Evolutionary conservation across 1,140 invertebrate species (phyloP).

Genomic region (Drosophila orena): DNA sequence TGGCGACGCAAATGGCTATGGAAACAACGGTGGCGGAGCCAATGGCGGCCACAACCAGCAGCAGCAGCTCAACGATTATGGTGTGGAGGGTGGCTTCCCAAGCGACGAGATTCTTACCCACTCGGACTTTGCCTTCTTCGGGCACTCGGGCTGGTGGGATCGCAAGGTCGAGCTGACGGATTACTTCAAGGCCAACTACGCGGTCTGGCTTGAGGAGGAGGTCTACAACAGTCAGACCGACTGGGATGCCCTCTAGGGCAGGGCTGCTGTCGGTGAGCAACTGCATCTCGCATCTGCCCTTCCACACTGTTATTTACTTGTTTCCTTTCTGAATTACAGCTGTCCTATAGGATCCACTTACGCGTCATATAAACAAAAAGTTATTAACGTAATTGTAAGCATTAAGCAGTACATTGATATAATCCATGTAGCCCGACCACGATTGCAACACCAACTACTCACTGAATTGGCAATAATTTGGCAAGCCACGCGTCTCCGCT

Average conservation of each 20-base stretch:
- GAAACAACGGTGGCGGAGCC: conserved; percentile 54
- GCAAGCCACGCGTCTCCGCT: conserved; percentile 33
- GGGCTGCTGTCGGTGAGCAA: conserved; percentile 13
- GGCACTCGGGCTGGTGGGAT: conserved; percentile 83
- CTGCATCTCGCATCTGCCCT: no score
- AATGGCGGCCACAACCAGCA: conserved; percentile 72
- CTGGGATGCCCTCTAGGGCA: conserved; percentile 87
- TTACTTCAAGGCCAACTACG: conserved; percentile 98
- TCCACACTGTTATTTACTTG: background rate
- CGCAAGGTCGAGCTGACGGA: conserved; percentile 93
- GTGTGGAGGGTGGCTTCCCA: conserved; percentile 79
- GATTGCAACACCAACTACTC: conserved; percentile 35
- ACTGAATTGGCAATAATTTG: conserved; percentile 68
- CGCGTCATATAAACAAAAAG: conserved; percentile 65
- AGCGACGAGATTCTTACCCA: conserved; percentile 83
- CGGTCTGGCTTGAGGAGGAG: conserved; percentile 98
- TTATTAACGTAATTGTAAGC: conserved; percentile 77
- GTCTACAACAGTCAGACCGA: conserved; percentile 95
- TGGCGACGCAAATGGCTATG: conserved; percentile 59
- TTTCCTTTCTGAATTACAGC: background rate
- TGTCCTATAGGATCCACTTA: conserved; percentile 2
- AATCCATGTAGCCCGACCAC: conserved; percentile 58
- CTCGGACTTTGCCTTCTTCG: conserved; percentile 83
- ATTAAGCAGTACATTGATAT: conserved; percentile 69
- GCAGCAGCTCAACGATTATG: conserved; percentile 79